These are phyloP conservation scores for Meghimatium bilineatum DNA, from an alignment of 2,888 invertebrate genomes.

Conservation along the genomic window DNA sequence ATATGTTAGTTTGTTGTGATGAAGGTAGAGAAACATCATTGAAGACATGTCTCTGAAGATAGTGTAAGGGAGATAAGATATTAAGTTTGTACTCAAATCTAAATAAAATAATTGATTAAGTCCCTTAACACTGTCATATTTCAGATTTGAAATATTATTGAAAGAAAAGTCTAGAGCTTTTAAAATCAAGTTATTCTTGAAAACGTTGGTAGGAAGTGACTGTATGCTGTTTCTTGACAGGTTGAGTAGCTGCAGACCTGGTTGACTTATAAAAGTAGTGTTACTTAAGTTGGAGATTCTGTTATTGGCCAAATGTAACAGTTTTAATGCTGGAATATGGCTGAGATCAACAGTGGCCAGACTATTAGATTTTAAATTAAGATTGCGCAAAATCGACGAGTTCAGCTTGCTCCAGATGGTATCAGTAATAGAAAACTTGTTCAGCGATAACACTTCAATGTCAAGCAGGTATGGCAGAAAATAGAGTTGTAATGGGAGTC, in stretches of 20 bases:
- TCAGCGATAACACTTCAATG: constrained; percentile 31
- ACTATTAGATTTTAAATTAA: constrained; percentile 38
- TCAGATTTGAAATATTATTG: constrained; percentile 27
- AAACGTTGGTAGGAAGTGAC: constrained; percentile 1
- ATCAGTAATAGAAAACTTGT: constrained; percentile 32
- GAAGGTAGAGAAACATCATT: constrained; percentile 22
- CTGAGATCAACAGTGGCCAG: constrained; percentile 19
- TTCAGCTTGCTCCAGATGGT: constrained; percentile 39
- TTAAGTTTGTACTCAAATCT: constrained; percentile 12
- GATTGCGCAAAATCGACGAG: background rate
- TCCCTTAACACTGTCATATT: background rate
- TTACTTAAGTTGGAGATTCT: constrained; percentile 3
- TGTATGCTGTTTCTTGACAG: constrained; percentile 39
- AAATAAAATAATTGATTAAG: constrained; percentile 17
- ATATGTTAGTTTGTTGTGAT: constrained; percentile 18
- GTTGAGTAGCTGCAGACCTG: constrained; percentile 19
- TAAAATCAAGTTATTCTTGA: constrained; percentile 23
- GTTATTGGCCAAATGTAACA: constrained; percentile 37
- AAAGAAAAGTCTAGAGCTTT: constrained; percentile 17
- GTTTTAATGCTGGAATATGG: background rate
- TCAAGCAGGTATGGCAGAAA: constrained; percentile 7
- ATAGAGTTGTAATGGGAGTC: background rate
- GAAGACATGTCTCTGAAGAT: constrained; percentile 22
- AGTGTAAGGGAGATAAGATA: background rate
- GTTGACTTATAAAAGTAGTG: constrained; percentile 22